Evolutionary conservation across 2,113 vertebrate species (phyloP).

Genomic region (Siphamia tubifer): DNA sequence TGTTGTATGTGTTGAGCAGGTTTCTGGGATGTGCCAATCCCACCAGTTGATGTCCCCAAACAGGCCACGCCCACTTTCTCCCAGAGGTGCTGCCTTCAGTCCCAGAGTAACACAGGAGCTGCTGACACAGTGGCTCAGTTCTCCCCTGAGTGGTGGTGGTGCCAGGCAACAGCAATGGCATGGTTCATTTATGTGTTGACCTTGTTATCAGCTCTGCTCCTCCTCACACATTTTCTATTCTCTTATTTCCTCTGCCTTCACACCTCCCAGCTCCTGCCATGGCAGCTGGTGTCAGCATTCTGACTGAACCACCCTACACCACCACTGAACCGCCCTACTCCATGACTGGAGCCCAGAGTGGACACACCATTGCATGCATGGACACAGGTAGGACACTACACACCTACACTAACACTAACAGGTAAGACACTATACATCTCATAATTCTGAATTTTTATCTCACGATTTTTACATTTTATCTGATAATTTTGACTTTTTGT

Average conservation of each 20-base stretch:
- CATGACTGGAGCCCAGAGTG: slow-evolving; percentile 66
- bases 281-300: slow-evolving; percentile 87
- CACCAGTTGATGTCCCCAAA: neutral
- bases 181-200: slow-evolving; percentile 24
- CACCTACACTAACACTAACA: too few species aligned
- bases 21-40: too few species aligned
- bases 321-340: slow-evolving; percentile 75
- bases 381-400: slow-evolving; percentile 82
- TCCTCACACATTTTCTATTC: neutral
- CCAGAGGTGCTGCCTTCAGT: slow-evolving; percentile 30
- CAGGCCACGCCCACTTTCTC: slow-evolving; percentile 24
- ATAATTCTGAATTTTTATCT: too few species aligned
- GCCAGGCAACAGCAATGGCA: slow-evolving; percentile 33
- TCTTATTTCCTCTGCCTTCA: neutral
- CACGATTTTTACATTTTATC: too few species aligned
- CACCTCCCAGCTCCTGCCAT: slow-evolving; percentile 81
- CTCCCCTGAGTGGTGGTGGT: slow-evolving; percentile 25
- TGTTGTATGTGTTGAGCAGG: too few species aligned
- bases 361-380: slow-evolving; percentile 72
- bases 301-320: slow-evolving; percentile 80
- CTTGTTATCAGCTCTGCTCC: slow-evolving; percentile 15
- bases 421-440: too few species aligned
- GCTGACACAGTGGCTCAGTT: slow-evolving; percentile 36
- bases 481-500: too few species aligned
- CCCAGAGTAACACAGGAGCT: slow-evolving; percentile 39